Conservation (phyloP, 2,888 invertebrate species). For the Mimas tiliae region DNA sequence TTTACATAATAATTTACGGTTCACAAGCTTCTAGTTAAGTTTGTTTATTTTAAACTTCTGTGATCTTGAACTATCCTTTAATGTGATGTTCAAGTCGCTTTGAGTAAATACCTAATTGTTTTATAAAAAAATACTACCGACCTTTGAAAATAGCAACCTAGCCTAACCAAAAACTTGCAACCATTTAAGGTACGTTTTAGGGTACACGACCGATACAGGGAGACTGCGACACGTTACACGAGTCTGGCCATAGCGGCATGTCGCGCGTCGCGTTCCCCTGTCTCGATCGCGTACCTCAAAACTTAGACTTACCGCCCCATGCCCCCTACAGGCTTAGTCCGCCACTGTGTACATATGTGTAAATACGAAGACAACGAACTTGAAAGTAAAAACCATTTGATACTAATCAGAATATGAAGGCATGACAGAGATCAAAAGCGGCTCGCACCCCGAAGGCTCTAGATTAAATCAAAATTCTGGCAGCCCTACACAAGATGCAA, state of each 20-base stretch:
- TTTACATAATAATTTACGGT: slow-evolving; percentile 31
- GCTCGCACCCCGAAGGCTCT: not conserved
- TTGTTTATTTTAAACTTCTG: slow-evolving; percentile 27
- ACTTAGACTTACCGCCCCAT: no score
- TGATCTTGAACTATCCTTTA: slow-evolving; percentile 15
- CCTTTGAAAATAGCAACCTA: no score
- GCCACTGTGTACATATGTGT: no score
- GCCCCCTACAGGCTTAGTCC: no score
- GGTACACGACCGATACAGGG: no score
- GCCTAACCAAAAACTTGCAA: no score
- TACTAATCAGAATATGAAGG: not conserved
- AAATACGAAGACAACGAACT: not conserved
- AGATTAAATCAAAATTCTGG: slow-evolving; percentile 20
- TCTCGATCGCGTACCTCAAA: no score
- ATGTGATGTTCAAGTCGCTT: not conserved
- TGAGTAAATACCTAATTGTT: not conserved
- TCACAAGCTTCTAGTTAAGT: slow-evolving; percentile 33
- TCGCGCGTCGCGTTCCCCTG: no score
- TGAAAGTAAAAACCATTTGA: not conserved
- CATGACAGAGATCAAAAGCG: not conserved
- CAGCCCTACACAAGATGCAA: slow-evolving; percentile 24
- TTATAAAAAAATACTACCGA: no score
- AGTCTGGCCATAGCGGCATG: no score
- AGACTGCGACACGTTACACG: no score
- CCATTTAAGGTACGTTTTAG: no score